A percentile compares a stretch with the other conserved stretches of the same genome.
Conservation (phyloP, 2,113 vertebrate genomes). For the Amia ocellicauda region DNA sequence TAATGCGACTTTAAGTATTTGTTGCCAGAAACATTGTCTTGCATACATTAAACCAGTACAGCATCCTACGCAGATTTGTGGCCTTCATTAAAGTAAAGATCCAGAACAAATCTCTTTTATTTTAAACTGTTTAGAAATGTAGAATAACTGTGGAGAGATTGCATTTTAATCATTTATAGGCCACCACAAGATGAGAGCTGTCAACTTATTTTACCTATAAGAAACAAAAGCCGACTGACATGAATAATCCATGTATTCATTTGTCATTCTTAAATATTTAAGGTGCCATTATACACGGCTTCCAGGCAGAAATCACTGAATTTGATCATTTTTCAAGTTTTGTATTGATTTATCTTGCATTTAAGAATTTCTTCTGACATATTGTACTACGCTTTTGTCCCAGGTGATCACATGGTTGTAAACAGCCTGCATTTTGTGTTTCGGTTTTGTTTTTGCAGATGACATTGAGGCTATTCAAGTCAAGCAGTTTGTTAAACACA, state of each 20-base stretch:
- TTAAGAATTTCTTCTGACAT: too few species aligned
- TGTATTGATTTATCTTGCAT: neutral
- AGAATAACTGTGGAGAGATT: constrained; percentile 14
- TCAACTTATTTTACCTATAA: constrained; percentile 19
- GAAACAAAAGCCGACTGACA: constrained; percentile 18
- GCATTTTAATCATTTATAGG: constrained; percentile 26
- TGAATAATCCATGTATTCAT: constrained; percentile 20
- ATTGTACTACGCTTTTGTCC: too few species aligned
- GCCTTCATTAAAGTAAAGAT: neutral
- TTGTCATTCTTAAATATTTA: constrained; percentile 23
- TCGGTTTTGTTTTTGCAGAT: constrained; percentile 67
- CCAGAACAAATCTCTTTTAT: neutral
- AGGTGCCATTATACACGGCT: neutral
- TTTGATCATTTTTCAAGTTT: neutral
- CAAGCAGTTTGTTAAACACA: constrained; percentile 87
- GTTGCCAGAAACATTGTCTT: neutral
- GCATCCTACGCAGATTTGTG: neutral
- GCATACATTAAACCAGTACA: neutral
- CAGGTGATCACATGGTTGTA: too few species aligned
- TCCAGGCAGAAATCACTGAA: too few species aligned
- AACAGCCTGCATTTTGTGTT: constrained; percentile 36
- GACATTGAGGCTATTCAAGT: constrained; percentile 89
- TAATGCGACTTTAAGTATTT: neutral
- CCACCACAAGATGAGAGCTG: constrained; percentile 12
- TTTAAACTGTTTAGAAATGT: neutral